Evolutionary conservation across 2,113 vertebrate genomes (phyloP).

Genomic region (Dasyornis broadbenti): DNA sequence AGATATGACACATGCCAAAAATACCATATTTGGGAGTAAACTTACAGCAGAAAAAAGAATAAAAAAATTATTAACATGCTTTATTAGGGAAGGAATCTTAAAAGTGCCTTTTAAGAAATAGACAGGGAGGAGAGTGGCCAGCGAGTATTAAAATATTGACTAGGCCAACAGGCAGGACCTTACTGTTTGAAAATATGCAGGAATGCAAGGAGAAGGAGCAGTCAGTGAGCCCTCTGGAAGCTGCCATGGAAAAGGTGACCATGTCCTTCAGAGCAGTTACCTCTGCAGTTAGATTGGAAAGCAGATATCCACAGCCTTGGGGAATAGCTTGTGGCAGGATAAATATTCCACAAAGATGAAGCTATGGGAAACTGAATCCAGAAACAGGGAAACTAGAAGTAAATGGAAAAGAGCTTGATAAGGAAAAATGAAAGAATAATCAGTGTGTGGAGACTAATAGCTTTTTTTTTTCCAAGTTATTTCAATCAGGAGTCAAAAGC

Average conservation of each 20-base stretch:
- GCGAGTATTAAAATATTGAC: not conserved
- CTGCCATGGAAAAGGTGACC: not conserved
- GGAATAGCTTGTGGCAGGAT: not conserved
- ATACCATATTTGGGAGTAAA: not conserved
- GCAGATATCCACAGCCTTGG: not conserved
- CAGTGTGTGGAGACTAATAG: not conserved
- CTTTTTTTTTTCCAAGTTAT: not conserved
- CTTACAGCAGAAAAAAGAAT: not conserved
- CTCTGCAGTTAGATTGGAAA: not conserved
- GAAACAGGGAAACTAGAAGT: not conserved
- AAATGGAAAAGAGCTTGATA: not conserved
- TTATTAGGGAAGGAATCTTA: slow-evolving; percentile 16
- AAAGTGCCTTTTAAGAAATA: not conserved
- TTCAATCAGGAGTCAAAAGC: not conserved
- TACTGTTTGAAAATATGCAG: not conserved
- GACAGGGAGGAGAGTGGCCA: not conserved
- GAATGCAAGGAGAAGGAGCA: not conserved
- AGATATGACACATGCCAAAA: not conserved
- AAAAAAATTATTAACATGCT: not conserved
- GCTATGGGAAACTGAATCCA: not conserved
- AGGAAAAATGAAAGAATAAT: not conserved
- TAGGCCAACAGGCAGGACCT: not conserved
- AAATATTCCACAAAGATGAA: slow-evolving; percentile 1
- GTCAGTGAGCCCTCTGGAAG: not conserved
- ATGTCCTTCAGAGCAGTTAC: slow-evolving; percentile 4